These are phyloP conservation scores for Corythaixoides concolor DNA, from an alignment of 2,113 vertebrate genomes.

Conservation along the genomic window DNA sequence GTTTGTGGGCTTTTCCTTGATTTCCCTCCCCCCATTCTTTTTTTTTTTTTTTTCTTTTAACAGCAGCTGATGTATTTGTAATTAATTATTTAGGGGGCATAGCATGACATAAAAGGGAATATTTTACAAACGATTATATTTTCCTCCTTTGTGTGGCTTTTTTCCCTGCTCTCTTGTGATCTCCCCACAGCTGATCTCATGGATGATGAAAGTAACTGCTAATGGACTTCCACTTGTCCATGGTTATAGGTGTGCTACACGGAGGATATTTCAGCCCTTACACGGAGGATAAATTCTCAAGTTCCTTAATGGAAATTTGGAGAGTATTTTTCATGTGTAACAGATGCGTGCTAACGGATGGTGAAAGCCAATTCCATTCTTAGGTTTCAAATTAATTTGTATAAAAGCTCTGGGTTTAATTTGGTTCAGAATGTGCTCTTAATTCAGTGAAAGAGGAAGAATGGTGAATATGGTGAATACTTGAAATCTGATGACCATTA, in stretches of 20 bases:
- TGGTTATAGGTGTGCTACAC: background rate
- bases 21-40: background rate
- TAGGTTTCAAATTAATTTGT: slow-evolving; percentile 34
- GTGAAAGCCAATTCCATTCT: background rate
- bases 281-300: background rate
- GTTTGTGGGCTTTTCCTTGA: slow-evolving; percentile 29
- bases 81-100: slow-evolving; percentile 61
- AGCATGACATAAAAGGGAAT: slow-evolving; percentile 58
- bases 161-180: slow-evolving; percentile 29
- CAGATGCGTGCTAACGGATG: slow-evolving; percentile 25
- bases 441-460: background rate
- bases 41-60: background rate
- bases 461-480: background rate
- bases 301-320: slow-evolving; percentile 28
- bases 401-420: slow-evolving; percentile 22
- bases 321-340: background rate
- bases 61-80: slow-evolving; percentile 3
- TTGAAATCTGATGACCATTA: background rate
- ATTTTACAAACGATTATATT: slow-evolving; percentile 45
- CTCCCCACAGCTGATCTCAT: background rate
- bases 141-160: slow-evolving; percentile 38
- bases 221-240: background rate
- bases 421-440: slow-evolving; percentile 17
- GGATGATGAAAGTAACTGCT: slow-evolving; percentile 41
- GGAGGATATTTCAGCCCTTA: background rate